Percentiles rank a stretch among this genome's conserved stretches.
phyloP scores from a whole-genome alignment of 2,797 vertebrate genomes.

The Ptychadena robeensis region DNA sequence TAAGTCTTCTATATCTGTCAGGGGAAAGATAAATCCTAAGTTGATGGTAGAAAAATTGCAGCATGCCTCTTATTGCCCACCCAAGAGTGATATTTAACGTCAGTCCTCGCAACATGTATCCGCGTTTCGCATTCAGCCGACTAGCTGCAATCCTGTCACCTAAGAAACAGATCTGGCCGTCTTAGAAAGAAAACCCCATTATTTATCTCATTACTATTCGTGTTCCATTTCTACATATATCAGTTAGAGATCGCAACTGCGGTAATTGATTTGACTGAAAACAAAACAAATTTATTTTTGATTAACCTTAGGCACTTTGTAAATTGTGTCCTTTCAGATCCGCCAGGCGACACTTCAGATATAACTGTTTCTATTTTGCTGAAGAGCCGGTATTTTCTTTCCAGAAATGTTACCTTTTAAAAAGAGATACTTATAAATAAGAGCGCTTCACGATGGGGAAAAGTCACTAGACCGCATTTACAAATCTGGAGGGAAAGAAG shows the following conservation, averaged over 20 bases:
- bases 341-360: conserved; percentile 42
- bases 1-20: conserved; percentile 7
- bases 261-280: conserved; percentile 59
- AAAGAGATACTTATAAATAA: background rate
- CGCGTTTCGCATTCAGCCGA: background rate
- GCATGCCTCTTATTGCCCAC: background rate
- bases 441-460: background rate
- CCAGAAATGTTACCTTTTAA: background rate
- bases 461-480: background rate
- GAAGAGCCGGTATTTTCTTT: conserved; percentile 8
- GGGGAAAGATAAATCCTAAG: background rate
- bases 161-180: conserved; percentile 36
- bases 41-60: conserved; percentile 26
- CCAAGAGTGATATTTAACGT: conserved; percentile 10
- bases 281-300: conserved; percentile 59
- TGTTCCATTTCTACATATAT: conserved; percentile 46
- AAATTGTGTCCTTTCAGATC: conserved; percentile 54
- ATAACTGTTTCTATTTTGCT: conserved; percentile 35
- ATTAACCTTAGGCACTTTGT: conserved; percentile 57
- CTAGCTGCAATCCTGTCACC: conserved; percentile 40
- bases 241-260: conserved; percentile 47
- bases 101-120: background rate
- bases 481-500: background rate
- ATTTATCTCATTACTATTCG: conserved; percentile 56
- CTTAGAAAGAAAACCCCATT: conserved; percentile 35